Evolutionary conservation across 2,113 vertebrate genomes (phyloP).

Genomic region (Chaetodon auriga): DNA sequence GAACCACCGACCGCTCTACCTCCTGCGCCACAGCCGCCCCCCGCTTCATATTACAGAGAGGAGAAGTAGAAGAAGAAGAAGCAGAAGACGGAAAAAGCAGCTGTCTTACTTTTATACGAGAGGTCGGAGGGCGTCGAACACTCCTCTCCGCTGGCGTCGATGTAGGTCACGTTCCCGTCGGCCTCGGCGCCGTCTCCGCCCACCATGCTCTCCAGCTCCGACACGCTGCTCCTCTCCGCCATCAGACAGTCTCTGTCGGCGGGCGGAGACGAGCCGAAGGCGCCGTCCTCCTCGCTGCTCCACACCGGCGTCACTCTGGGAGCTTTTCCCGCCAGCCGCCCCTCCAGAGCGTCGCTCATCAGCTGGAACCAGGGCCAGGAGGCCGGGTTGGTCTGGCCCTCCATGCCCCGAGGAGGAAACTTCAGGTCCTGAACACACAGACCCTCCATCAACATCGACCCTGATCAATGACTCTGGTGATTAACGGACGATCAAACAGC

Average conservation of each 20-base stretch:
- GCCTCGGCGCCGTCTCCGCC: slow-evolving; percentile 47
- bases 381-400: slow-evolving; percentile 75
- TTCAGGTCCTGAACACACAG: slow-evolving; percentile 71
- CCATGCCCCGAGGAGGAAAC: slow-evolving; percentile 80
- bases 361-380: slow-evolving; percentile 87
- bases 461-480: no score
- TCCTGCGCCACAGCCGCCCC: no score
- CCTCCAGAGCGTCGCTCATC: slow-evolving; percentile 82
- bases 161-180: slow-evolving; percentile 69
- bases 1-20: no score
- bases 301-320: slow-evolving; percentile 71
- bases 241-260: slow-evolving; percentile 62
- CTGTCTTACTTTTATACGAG: slow-evolving; percentile 73
- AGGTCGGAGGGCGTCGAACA: slow-evolving; percentile 71
- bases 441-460: no score
- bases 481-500: no score
- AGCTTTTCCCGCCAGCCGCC: slow-evolving; percentile 74
- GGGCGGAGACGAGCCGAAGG: slow-evolving; percentile 64
- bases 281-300: slow-evolving; percentile 74
- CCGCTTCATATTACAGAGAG: no score
- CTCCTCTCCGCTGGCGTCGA: slow-evolving; percentile 81
- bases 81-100: no score
- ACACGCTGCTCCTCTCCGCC: slow-evolving; percentile 65
- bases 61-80: no score
- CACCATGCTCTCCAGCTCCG: slow-evolving; percentile 72